Conservation (phyloP, 1,140 invertebrate genomes). For the Ectropis grisescens region DNA sequence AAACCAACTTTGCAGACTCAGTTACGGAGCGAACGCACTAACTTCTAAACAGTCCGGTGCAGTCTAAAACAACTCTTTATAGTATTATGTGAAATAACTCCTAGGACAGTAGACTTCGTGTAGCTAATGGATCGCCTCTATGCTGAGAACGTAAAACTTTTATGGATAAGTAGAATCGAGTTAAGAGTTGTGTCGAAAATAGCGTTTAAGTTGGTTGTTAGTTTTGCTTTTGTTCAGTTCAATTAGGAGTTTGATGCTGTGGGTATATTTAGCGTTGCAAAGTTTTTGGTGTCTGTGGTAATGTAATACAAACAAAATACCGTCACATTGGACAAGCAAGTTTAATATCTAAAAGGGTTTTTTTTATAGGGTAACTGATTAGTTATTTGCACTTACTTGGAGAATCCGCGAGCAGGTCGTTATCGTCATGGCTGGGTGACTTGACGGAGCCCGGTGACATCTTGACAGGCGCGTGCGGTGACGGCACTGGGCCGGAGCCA, state of each 20-base stretch:
- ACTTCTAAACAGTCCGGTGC: slow-evolving; percentile 25
- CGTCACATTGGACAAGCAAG: no score
- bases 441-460: slow-evolving; percentile 70
- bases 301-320: no score
- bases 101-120: slow-evolving; percentile 41
- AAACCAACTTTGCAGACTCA: slow-evolving; percentile 36
- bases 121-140: slow-evolving; percentile 50
- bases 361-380: no score
- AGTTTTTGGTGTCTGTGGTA: no score
- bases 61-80: slow-evolving; percentile 47
- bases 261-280: no score
- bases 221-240: slow-evolving; percentile 19
- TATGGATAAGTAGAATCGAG: slow-evolving; percentile 44
- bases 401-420: slow-evolving; percentile 83
- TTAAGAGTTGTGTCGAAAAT: slow-evolving; percentile 37
- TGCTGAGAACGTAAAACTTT: slow-evolving; percentile 50
- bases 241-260: slow-evolving; percentile 13
- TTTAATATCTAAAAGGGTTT: no score
- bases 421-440: slow-evolving; percentile 73
- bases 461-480: slow-evolving; percentile 72
- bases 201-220: slow-evolving; percentile 28
- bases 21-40: slow-evolving; percentile 30
- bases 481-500: slow-evolving; percentile 70
- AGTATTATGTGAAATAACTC: slow-evolving; percentile 49
- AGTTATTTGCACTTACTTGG: slow-evolving; percentile 85